Evolutionary conservation across 2,888 invertebrate species (phyloP).

Genomic region (Cryptocephalus primarius): DNA sequence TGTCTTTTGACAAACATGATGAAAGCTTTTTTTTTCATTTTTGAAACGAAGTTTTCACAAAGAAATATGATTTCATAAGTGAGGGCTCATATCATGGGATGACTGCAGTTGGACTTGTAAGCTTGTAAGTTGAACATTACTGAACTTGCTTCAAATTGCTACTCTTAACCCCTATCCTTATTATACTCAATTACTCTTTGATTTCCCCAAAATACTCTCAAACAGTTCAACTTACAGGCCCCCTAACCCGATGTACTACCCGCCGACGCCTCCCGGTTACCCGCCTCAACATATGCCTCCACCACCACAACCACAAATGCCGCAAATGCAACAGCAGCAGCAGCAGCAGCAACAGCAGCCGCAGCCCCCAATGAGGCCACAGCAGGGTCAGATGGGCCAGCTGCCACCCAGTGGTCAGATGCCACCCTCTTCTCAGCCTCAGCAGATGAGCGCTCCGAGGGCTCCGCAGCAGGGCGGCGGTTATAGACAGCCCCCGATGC

Average conservation of each 20-base stretch:
- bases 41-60: too few relatives aligned
- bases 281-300: slow-evolving; percentile 33
- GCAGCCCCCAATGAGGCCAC: slow-evolving; percentile 17
- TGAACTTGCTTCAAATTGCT: too few relatives aligned
- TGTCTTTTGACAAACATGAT: too few relatives aligned
- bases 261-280: slow-evolving; percentile 33
- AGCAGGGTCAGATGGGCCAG: slow-evolving; percentile 16
- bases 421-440: slow-evolving; percentile 15
- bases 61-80: too few relatives aligned
- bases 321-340: slow-evolving; percentile 29
- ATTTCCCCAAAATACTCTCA: slow-evolving; percentile 7
- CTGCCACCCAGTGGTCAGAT: slow-evolving; percentile 13
- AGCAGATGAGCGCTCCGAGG: slow-evolving; percentile 20
- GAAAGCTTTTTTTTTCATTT: too few relatives aligned
- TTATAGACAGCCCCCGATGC: slow-evolving; percentile 8
- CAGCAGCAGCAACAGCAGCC: slow-evolving; percentile 16
- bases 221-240: slow-evolving; percentile 26
- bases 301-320: slow-evolving; percentile 31
- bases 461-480: slow-evolving; percentile 7
- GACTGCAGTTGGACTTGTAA: too few relatives aligned
- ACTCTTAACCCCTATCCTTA: too few relatives aligned
- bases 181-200: too few relatives aligned
- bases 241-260: slow-evolving; percentile 31
- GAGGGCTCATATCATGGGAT: too few relatives aligned
- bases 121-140: too few relatives aligned